A percentile compares a stretch with the other conserved stretches of the same genome.
phyloP scores from a whole-genome alignment of 2,113 vertebrate genomes.

The Laticauda laticaudata region DNA sequence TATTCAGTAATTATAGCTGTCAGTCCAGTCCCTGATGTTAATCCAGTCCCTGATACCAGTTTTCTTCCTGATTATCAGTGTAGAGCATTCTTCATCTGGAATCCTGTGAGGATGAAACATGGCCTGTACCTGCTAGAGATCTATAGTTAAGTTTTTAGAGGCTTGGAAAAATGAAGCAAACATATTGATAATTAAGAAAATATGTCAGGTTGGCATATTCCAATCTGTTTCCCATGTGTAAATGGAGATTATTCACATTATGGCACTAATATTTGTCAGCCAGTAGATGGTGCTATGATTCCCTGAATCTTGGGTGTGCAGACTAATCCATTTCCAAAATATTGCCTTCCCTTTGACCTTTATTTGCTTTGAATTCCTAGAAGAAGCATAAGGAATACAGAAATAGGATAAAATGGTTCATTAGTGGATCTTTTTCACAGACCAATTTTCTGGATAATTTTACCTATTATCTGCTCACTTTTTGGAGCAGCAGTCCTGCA shows the following conservation, averaged over 20 bases:
- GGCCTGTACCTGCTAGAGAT: neutral
- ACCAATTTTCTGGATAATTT: neutral
- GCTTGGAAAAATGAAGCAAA: neutral
- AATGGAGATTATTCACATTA: too few relatives aligned
- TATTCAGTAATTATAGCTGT: neutral
- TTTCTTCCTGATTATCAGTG: neutral
- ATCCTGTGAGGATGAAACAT: neutral
- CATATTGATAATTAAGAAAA: neutral
- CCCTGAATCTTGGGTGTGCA: neutral
- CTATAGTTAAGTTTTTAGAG: neutral
- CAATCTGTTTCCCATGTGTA: neutral
- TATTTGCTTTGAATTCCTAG: neutral
- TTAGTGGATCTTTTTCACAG: neutral
- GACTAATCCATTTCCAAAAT: neutral
- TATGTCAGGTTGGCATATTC: neutral
- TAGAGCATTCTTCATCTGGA: neutral
- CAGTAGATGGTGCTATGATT: slow-evolving; percentile 24
- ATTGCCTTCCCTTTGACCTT: neutral
- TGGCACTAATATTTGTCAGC: neutral
- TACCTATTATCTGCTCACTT: neutral
- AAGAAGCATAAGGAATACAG: neutral
- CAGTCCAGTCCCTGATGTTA: too few relatives aligned
- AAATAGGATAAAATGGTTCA: neutral
- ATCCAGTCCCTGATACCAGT: neutral
- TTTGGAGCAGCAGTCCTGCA: neutral